These are phyloP conservation scores for Anthoptus insignis DNA, from an alignment of 2,888 invertebrate species.

Conservation along the genomic window DNA sequence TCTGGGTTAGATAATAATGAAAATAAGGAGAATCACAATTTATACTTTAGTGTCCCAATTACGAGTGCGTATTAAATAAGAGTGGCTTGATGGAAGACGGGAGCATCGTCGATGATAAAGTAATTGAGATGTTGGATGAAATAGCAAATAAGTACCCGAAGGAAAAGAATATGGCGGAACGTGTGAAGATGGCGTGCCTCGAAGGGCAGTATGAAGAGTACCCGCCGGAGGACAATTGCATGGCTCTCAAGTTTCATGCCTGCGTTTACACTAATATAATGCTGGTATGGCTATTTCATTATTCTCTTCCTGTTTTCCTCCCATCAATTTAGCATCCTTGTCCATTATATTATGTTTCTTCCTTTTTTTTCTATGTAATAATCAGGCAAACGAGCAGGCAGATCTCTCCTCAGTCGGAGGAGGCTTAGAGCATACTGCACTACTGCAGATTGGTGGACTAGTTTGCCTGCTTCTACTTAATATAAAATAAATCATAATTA, in stretches of 20 bases:
- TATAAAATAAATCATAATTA: no score
- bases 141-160: slow-evolving; percentile 44
- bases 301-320: no score
- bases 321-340: no score
- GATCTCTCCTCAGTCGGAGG: no score
- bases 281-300: no score
- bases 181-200: slow-evolving; percentile 48
- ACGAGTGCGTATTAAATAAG: slow-evolving; percentile 51
- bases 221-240: slow-evolving; percentile 49
- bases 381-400: no score
- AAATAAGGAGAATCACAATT: no score
- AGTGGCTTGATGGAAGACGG: slow-evolving; percentile 47
- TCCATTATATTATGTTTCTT: no score
- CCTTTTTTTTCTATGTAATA: not conserved
- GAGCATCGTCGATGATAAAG: slow-evolving; percentile 49
- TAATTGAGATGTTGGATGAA: slow-evolving; percentile 41
- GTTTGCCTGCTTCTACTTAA: no score
- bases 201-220: slow-evolving; percentile 50
- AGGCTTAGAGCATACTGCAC: no score
- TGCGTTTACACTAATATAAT: slow-evolving; percentile 50
- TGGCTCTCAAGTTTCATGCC: slow-evolving; percentile 47
- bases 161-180: slow-evolving; percentile 41
- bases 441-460: no score
- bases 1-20: no score
- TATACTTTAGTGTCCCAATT: slow-evolving; percentile 55